Conservation (phyloP, 2,888 invertebrate genomes). For the Epiperipatus broadwayi region DNA sequence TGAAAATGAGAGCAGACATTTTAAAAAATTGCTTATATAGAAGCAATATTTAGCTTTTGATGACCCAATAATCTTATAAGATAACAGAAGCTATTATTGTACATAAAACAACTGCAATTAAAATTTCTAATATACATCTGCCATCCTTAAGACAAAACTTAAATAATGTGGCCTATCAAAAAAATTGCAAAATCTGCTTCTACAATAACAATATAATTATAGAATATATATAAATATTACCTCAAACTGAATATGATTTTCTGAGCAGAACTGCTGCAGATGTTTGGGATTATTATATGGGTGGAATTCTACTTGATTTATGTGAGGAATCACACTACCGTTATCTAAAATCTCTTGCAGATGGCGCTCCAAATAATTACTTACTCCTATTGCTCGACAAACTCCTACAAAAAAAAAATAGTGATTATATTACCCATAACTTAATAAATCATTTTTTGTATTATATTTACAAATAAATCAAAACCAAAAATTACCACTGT, state of each 20-base stretch:
- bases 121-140: no score
- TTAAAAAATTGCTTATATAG: no score
- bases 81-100: no score
- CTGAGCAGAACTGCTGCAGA: slow-evolving; percentile 23
- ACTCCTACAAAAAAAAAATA: slow-evolving; percentile 18
- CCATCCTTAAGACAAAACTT: no score
- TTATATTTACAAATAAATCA: neutral
- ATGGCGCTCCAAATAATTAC: slow-evolving; percentile 25
- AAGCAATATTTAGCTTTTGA: no score
- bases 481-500: slow-evolving; percentile 20
- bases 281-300: slow-evolving; percentile 26
- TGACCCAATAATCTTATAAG: no score
- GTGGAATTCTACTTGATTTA: slow-evolving; percentile 30
- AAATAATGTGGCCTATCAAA: no score
- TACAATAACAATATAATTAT: neutral
- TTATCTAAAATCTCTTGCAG: slow-evolving; percentile 23
- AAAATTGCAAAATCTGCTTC: slow-evolving; percentile 4
- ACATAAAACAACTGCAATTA: no score
- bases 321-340: slow-evolving; percentile 24
- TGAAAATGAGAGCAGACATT: no score
- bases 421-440: neutral
- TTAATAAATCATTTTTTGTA: neutral
- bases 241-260: slow-evolving; percentile 24
- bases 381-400: slow-evolving; percentile 27
- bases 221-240: slow-evolving; percentile 18